Conservation (phyloP, 2,113 vertebrate species). For the Martes martes region DNA sequence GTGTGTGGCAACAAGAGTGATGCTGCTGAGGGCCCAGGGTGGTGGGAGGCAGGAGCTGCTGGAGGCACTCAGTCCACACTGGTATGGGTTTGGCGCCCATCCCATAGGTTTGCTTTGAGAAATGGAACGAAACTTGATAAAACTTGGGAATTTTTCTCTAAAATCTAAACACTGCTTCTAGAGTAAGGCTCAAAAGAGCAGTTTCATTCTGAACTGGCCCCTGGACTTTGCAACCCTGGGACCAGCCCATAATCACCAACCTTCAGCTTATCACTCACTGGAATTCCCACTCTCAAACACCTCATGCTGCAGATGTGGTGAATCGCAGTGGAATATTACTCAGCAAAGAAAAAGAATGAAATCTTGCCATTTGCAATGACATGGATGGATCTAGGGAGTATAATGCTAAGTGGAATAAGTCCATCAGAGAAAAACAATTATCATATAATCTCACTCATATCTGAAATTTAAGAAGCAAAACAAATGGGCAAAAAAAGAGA, state of each 20-base stretch:
- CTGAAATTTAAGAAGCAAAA: no score
- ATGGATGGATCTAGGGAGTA: no score
- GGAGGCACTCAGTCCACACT: neutral
- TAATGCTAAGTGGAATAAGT: no score
- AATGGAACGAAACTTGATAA: neutral
- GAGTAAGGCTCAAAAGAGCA: neutral
- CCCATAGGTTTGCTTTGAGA: neutral
- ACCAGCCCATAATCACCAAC: neutral
- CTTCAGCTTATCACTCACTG: neutral
- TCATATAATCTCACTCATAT: no score
- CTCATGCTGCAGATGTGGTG: neutral
- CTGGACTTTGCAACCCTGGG: neutral
- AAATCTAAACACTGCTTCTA: neutral
- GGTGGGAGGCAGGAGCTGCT: neutral
- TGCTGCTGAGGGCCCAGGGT: neutral
- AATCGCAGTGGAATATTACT: neutral
- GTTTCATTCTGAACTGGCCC: neutral
- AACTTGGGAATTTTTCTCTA: neutral
- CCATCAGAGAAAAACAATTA: no score
- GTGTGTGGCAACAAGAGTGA: neutral
- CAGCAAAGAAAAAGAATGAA: neutral
- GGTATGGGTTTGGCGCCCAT: neutral
- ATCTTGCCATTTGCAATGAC: no score
- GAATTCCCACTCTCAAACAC: neutral
- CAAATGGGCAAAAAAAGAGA: neutral